Conservation (phyloP, 2,888 invertebrate species). For the Digitonthophagus gazella region DNA sequence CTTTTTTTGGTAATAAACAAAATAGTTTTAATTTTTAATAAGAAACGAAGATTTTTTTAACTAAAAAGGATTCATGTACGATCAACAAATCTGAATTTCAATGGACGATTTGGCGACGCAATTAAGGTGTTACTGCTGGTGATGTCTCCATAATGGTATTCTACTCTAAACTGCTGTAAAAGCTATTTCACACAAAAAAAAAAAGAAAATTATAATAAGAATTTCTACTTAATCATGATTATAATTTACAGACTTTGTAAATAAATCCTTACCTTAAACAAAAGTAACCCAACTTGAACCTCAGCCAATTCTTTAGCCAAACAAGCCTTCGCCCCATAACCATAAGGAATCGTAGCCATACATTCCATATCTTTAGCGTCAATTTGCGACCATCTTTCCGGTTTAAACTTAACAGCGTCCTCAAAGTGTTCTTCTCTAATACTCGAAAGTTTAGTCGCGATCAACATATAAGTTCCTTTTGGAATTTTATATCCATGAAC, state of each 20-base stretch:
- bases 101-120: slow-evolving; percentile 59
- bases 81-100: slow-evolving; percentile 65
- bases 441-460: slow-evolving; percentile 63
- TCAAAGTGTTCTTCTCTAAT: slow-evolving; percentile 65
- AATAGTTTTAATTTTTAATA: too few species aligned
- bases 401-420: slow-evolving; percentile 60
- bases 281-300: slow-evolving; percentile 58
- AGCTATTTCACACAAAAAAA: slow-evolving; percentile 51
- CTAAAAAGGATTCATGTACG: slow-evolving; percentile 43
- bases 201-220: slow-evolving; percentile 9
- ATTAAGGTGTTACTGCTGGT: slow-evolving; percentile 58
- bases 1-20: too few species aligned
- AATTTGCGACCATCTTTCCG: slow-evolving; percentile 61
- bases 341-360: slow-evolving; percentile 64
- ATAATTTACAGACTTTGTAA: not conserved
- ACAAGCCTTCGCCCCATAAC: slow-evolving; percentile 62
- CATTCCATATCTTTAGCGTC: slow-evolving; percentile 46
- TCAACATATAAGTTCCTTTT: slow-evolving; percentile 61
- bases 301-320: slow-evolving; percentile 63
- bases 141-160: slow-evolving; percentile 68
- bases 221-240: not conserved
- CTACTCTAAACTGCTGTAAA: slow-evolving; percentile 60
- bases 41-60: too few species aligned
- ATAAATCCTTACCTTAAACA: slow-evolving; percentile 54
- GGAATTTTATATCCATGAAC: slow-evolving; percentile 63